A percentile compares a stretch with the other conserved stretches of the same genome.
Conservation (phyloP, 2,888 invertebrate genomes). For the Temnothorax unifasciatus region DNA sequence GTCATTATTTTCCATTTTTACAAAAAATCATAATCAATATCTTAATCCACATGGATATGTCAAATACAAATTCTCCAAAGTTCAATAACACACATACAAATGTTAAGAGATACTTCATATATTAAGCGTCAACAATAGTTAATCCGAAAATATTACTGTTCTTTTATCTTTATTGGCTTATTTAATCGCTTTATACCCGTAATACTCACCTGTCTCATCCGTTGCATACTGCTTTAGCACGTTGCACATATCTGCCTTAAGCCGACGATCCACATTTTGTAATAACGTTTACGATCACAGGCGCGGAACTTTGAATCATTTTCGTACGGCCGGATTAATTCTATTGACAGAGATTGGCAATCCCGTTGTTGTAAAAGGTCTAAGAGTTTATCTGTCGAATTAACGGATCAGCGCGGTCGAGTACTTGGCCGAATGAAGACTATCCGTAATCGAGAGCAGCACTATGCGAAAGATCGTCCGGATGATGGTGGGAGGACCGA, state of each 20-base stretch:
- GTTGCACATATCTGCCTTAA: slow-evolving; percentile 30
- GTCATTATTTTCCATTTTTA: background rate
- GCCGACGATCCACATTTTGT: slow-evolving; percentile 10
- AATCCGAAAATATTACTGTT: background rate
- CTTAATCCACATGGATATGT: background rate
- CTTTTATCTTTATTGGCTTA: slow-evolving; percentile 32
- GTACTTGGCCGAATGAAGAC: slow-evolving; percentile 66
- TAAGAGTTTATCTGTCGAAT: slow-evolving; percentile 27
- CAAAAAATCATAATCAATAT: background rate
- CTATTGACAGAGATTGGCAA: background rate
- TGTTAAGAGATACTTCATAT: background rate
- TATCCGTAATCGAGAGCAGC: slow-evolving; percentile 65
- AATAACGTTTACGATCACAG: slow-evolving; percentile 16
- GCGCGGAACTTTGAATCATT: slow-evolving; percentile 23
- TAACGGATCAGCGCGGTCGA: slow-evolving; percentile 57
- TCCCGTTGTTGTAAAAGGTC: background rate
- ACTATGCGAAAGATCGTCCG: slow-evolving; percentile 72
- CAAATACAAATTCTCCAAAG: background rate
- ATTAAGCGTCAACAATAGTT: background rate
- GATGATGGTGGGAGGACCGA: slow-evolving; percentile 73
- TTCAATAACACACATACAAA: background rate
- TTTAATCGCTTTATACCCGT: slow-evolving; percentile 30
- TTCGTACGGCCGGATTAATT: background rate
- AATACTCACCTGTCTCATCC: slow-evolving; percentile 35
- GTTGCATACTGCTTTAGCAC: slow-evolving; percentile 19